A percentile compares a stretch with the other conserved stretches of the same genome.
These are phyloP conservation scores for Cataglyphis albicans DNA, from an alignment of 2,888 invertebrate species.

Conservation along the genomic window DNA sequence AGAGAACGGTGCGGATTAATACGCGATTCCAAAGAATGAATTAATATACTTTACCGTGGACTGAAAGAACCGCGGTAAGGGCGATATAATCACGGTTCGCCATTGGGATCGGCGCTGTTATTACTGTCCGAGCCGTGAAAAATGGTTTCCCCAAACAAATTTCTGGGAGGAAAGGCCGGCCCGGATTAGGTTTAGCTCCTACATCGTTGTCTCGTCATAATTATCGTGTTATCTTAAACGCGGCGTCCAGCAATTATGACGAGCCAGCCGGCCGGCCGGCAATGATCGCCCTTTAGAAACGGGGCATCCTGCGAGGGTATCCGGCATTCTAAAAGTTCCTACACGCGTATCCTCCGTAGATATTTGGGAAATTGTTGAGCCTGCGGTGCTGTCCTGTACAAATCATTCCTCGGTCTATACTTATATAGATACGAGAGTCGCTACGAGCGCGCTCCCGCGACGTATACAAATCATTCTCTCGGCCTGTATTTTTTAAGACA, in stretches of 20 bases:
- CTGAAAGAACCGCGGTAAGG: constrained; percentile 41
- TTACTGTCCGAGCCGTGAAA: constrained; percentile 81
- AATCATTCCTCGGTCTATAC: constrained; percentile 78
- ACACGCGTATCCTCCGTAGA: constrained; percentile 40
- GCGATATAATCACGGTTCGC: constrained; percentile 73
- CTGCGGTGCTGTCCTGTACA: constrained; percentile 70
- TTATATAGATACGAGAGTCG: constrained; percentile 73
- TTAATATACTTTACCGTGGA: constrained; percentile 59
- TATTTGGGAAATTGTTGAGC: constrained; percentile 69
- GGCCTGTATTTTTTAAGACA: constrained; percentile 79
- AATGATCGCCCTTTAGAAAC: constrained; percentile 35
- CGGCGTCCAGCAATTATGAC: constrained; percentile 76
- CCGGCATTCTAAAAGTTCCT: constrained; percentile 34
- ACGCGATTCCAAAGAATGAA: constrained; percentile 66
- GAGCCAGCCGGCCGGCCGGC: constrained; percentile 45
- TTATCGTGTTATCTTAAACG: constrained; percentile 81
- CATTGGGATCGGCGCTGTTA: constrained; percentile 81
- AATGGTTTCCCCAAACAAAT: constrained; percentile 84
- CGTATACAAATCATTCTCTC: constrained; percentile 83
- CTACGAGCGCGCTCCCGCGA: constrained; percentile 60
- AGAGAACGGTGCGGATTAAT: constrained; percentile 13
- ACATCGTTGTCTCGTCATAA: constrained; percentile 78
- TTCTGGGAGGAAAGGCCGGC: constrained; percentile 77
- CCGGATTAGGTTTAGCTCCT: constrained; percentile 78
- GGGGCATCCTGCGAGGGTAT: constrained; percentile 20